Evolutionary conservation across 2,113 vertebrate genomes (phyloP).

Genomic region (Brachyistius frenatus): DNA sequence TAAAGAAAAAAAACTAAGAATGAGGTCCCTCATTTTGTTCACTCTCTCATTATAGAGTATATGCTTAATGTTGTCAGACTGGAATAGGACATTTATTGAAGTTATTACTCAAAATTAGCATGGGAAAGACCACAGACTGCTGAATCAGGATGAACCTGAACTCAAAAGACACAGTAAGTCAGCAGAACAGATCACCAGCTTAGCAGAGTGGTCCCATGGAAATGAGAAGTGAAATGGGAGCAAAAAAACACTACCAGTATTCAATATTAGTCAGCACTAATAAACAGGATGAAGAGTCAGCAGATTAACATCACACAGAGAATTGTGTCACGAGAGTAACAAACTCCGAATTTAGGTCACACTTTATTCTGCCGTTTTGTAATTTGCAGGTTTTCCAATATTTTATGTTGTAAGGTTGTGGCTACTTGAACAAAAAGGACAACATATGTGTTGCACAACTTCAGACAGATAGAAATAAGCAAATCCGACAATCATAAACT

Average conservation of each 20-base stretch:
- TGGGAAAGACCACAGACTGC: background rate
- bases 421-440: background rate
- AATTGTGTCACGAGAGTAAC: background rate
- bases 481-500: background rate
- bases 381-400: background rate
- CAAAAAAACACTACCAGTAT: background rate
- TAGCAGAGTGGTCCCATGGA: conserved; percentile 1
- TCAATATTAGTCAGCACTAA: conserved; percentile 1
- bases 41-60: background rate
- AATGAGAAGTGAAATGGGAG: conserved; percentile 61
- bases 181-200: conserved; percentile 23
- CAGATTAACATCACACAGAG: background rate
- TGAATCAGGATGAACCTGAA: conserved; percentile 25
- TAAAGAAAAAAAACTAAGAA: conserved; percentile 1
- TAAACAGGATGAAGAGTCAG: conserved; percentile 26
- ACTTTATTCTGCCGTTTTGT: background rate
- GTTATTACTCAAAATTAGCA: background rate
- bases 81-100: background rate
- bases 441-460: too few relatives aligned
- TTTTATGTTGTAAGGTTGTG: background rate
- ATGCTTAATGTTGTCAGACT: background rate
- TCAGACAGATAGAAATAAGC: background rate
- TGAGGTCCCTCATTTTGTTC: background rate
- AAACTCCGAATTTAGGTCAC: background rate
- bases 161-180: conserved; percentile 14